A percentile compares a stretch with the other conserved stretches of the same genome.
These are phyloP conservation scores for Stenodera caucasica DNA, from an alignment of 2,888 invertebrate genomes.

Conservation along the genomic window DNA sequence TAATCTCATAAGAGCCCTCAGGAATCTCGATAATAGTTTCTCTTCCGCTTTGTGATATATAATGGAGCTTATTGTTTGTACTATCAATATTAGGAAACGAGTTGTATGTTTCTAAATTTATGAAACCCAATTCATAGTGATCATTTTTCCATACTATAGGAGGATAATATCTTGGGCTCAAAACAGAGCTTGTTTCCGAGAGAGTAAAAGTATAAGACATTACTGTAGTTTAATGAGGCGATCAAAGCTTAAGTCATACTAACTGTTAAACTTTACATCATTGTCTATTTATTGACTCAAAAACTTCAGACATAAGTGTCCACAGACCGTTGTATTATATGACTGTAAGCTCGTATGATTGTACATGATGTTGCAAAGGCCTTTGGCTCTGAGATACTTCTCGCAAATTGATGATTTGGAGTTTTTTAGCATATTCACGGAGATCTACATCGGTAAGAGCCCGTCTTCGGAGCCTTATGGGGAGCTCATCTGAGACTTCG, in stretches of 20 bases:
- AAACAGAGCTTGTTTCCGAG: neutral
- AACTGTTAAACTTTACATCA: too few species aligned
- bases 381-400: too few species aligned
- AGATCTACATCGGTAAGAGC: slow-evolving; percentile 26
- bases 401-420: slow-evolving; percentile 23
- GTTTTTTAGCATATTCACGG: slow-evolving; percentile 21
- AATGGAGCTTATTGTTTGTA: slow-evolving; percentile 9
- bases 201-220: neutral
- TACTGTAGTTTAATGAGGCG: too few species aligned
- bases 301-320: slow-evolving; percentile 12
- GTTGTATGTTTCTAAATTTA: slow-evolving; percentile 12
- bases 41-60: neutral
- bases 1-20: too few species aligned
- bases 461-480: slow-evolving; percentile 16
- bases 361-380: slow-evolving; percentile 6
- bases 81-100: slow-evolving; percentile 10
- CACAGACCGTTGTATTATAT: slow-evolving; percentile 9
- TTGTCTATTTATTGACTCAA: too few species aligned
- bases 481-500: too few species aligned
- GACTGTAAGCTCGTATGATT: slow-evolving; percentile 10
- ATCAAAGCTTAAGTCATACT: too few species aligned
- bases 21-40: neutral
- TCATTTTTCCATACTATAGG: slow-evolving; percentile 1
- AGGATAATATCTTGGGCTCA: slow-evolving; percentile 14
- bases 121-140: slow-evolving; percentile 7